These are phyloP conservation scores for Drosophila lutescens DNA, from an alignment of 2,888 invertebrate species.

Conservation along the genomic window DNA sequence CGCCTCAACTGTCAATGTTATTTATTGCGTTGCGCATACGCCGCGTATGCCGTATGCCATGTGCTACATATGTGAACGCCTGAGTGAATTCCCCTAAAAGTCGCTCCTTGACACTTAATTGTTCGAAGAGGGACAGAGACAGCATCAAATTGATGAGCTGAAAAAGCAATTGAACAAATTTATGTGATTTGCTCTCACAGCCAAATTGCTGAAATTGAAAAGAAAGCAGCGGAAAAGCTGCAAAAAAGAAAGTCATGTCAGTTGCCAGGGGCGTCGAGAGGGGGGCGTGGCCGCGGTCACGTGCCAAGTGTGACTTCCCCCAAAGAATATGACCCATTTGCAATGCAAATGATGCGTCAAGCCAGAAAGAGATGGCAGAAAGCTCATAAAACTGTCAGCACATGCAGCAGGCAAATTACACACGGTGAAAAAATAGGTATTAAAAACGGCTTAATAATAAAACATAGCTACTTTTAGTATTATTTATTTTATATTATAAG, in stretches of 20 bases:
- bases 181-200: constrained; percentile 47
- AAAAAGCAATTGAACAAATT: constrained; percentile 66
- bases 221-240: constrained; percentile 36
- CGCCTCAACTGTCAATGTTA: constrained; percentile 45
- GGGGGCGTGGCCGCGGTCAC: constrained; percentile 25
- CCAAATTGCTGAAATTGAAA: constrained; percentile 55
- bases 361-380: constrained; percentile 42
- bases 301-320: constrained; percentile 37
- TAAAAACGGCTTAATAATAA: neutral
- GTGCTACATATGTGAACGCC: neutral
- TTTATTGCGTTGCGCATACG: constrained; percentile 63
- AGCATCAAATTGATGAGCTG: constrained; percentile 64
- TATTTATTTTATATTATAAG: too few species aligned
- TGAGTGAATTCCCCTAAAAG: constrained; percentile 52
- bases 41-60: constrained; percentile 41
- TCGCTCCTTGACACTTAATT: constrained; percentile 50
- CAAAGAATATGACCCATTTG: constrained; percentile 67
- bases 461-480: too few species aligned
- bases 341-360: constrained; percentile 68
- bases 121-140: constrained; percentile 9
- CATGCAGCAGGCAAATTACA: constrained; percentile 26
- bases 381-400: constrained; percentile 47
- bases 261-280: too few species aligned
- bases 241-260: too few species aligned
- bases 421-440: constrained; percentile 4